Evolutionary conservation across 2,113 vertebrate species (phyloP).

Genomic region (Fregata magnificens): DNA sequence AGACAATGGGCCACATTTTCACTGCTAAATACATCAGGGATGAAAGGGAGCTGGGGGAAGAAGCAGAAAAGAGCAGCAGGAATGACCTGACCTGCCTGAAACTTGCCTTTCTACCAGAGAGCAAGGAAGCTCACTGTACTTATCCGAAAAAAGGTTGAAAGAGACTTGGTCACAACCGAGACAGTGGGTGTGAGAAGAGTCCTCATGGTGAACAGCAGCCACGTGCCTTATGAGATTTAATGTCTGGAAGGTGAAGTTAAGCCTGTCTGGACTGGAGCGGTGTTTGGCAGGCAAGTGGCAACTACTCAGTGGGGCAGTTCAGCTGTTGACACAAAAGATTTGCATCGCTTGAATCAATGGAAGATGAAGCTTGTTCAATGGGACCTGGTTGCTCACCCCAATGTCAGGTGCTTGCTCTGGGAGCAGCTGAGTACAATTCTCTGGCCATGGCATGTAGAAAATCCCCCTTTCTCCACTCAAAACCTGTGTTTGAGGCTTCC

Average conservation of each 20-base stretch:
- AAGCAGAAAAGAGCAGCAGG: background rate
- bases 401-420: background rate
- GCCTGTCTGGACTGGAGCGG: background rate
- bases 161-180: background rate
- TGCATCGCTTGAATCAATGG: background rate
- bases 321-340: background rate
- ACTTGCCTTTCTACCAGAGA: background rate
- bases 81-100: background rate
- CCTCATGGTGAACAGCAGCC: background rate
- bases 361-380: background rate
- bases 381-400: background rate
- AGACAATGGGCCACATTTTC: conserved; percentile 32
- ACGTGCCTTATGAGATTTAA: background rate
- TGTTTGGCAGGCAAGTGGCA: background rate
- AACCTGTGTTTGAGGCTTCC: background rate
- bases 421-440: background rate
- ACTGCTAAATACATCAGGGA: conserved; percentile 9
- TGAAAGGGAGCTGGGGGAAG: background rate
- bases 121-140: background rate
- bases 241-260: background rate
- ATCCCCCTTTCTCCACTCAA: background rate
- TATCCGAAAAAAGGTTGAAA: background rate
- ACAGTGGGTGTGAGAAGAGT: background rate
- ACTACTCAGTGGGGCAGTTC: background rate
- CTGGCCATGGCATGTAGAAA: background rate